These are phyloP conservation scores for Drosophila cracens DNA, from an alignment of 2,888 invertebrate species.

Conservation along the genomic window DNA sequence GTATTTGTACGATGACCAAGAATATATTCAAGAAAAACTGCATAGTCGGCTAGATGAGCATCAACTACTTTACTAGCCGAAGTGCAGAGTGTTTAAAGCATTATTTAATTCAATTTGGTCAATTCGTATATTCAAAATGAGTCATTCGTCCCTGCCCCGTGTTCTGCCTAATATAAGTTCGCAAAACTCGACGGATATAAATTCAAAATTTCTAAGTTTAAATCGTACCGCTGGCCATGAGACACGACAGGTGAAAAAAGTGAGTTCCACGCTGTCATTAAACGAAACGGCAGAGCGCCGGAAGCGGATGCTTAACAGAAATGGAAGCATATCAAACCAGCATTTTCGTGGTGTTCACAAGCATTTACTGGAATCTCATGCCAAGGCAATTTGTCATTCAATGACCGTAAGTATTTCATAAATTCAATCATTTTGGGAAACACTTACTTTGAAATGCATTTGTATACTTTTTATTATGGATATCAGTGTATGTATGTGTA, in stretches of 20 bases:
- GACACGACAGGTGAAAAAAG: slow-evolving; percentile 35
- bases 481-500: neutral
- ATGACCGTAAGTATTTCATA: slow-evolving; percentile 90
- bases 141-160: slow-evolving; percentile 74
- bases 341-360: slow-evolving; percentile 92
- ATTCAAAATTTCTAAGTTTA: slow-evolving; percentile 80
- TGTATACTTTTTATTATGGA: neutral
- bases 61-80: neutral
- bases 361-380: slow-evolving; percentile 90
- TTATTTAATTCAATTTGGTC: neutral
- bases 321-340: slow-evolving; percentile 87
- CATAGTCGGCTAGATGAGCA: neutral
- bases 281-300: slow-evolving; percentile 62
- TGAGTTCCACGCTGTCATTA: slow-evolving; percentile 71
- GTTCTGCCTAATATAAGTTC: slow-evolving; percentile 43
- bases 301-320: slow-evolving; percentile 80
- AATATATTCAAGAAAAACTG: neutral
- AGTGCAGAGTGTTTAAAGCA: slow-evolving; percentile 9
- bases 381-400: slow-evolving; percentile 90
- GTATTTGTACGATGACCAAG: neutral
- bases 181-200: slow-evolving; percentile 53
- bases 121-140: slow-evolving; percentile 51
- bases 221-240: slow-evolving; percentile 62
- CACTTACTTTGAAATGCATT: neutral
- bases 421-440: neutral